Evolutionary conservation across 1,140 invertebrate species (phyloP).

Genomic region (Phthorimaea operculella): DNA sequence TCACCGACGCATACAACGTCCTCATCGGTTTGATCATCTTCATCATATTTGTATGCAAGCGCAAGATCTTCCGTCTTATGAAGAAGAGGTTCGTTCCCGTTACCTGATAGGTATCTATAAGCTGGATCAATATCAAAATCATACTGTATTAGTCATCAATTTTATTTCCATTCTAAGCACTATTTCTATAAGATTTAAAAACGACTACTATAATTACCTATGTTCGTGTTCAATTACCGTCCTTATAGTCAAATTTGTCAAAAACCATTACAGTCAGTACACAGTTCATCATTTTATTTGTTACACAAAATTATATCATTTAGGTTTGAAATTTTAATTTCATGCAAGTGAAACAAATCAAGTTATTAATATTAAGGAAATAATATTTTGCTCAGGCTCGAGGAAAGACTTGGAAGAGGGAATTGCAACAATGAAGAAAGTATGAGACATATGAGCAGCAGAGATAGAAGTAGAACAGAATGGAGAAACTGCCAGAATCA

Average conservation of each 20-base stretch:
- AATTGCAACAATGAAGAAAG: slow-evolving; percentile 10
- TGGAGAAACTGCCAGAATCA: slow-evolving; percentile 13
- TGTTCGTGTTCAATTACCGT: too few species aligned
- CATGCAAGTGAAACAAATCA: too few species aligned
- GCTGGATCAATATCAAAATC: neutral
- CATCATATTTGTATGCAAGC: slow-evolving; percentile 67
- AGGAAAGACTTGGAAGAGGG: slow-evolving; percentile 27
- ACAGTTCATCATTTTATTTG: too few species aligned
- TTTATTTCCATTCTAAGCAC: too few species aligned
- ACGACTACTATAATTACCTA: too few species aligned
- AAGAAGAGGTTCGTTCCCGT: slow-evolving; percentile 48
- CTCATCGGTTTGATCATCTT: slow-evolving; percentile 62
- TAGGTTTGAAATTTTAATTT: too few species aligned
- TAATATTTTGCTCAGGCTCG: slow-evolving; percentile 39
- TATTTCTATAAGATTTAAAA: too few species aligned
- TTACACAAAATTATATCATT: too few species aligned
- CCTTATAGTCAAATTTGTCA: too few species aligned
- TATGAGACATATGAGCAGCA: neutral
- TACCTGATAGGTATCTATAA: neutral
- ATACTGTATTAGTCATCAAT: too few species aligned
- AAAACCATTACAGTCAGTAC: too few species aligned
- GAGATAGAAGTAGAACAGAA: slow-evolving; percentile 7
- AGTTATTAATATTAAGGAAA: neutral
- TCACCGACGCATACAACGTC: slow-evolving; percentile 52
- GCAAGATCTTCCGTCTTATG: slow-evolving; percentile 52